Evolutionary conservation across 2,888 invertebrate genomes (phyloP), one percentile per base, ranked within the genome.

Genomic region (Spatulosminthurus flaviceps): DNA sequence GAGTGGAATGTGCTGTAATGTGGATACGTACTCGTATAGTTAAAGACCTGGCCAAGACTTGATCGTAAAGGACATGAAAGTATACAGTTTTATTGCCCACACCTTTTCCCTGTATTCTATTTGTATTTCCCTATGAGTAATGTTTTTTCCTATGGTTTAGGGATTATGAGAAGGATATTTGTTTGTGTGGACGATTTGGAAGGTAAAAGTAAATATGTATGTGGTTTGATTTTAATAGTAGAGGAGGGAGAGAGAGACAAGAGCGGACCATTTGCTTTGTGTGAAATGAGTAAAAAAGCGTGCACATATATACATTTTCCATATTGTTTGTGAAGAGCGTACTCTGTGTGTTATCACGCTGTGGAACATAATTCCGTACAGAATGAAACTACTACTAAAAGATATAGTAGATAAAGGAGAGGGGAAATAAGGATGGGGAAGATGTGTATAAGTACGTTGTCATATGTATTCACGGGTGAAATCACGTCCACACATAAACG

Each of bases 31-130:
- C 2, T 22, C n/a, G 11, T 22, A 24, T 7, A 24, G 24, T 24
- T 42, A 19, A 72, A n/a, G n/a, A n/a, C n/a, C n/a, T n/a, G n/a
- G 22, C 24, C 28, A 60, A 73, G 60, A 51, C n/a, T n/a, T n/a
- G 60, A 9, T 72, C 72, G 51, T 72, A 72, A 72, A 72, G 43
- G 22, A 7, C 26, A 26, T 51, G 22, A 72, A 43, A 22, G 73
- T 73, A 60, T n/a, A n/a, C 24, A 73, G 26, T 51, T 42, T 73
- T 73, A 73, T 73, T 51, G 60, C 73, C 28, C 60, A 73, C 73
- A 73, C 73, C 73, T 73, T 73, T 73, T 51, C 73, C 29, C 73
- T 60, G n/a, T 51, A 51, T 51, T 51, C 51, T 69, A 24, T 69
- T 29, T 42, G 70, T 70, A 34, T 34, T 70, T 28, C 7, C 22